These are phyloP conservation scores for Ammodytes marinus DNA, from an alignment of 2,113 vertebrate species.

Conservation along the genomic window DNA sequence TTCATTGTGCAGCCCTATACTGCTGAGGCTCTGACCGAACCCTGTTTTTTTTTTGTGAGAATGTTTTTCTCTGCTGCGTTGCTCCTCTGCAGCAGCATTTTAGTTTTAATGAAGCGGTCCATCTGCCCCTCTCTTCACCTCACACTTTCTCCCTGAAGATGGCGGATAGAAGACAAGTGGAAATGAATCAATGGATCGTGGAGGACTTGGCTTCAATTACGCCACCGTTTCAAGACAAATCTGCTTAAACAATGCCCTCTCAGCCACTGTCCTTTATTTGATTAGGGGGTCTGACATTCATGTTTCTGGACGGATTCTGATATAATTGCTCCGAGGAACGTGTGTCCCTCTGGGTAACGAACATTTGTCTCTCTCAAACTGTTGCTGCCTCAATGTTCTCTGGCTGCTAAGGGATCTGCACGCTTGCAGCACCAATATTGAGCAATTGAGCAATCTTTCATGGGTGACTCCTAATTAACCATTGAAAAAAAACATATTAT, in stretches of 20 bases:
- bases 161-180: background rate
- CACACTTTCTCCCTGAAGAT: background rate
- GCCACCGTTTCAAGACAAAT: slow-evolving; percentile 38
- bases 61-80: slow-evolving; percentile 17
- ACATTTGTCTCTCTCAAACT: slow-evolving; percentile 42
- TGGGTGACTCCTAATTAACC: slow-evolving; percentile 25
- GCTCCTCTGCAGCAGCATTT: slow-evolving; percentile 38
- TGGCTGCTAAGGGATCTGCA: slow-evolving; percentile 24
- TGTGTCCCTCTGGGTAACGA: slow-evolving; percentile 22
- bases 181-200: slow-evolving; percentile 28
- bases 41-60: slow-evolving; percentile 9
- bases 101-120: slow-evolving; percentile 52
- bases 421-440: background rate
- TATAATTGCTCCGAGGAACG: slow-evolving; percentile 47
- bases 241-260: slow-evolving; percentile 22
- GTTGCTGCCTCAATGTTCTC: slow-evolving; percentile 43
- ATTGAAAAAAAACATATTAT: slow-evolving; percentile 7
- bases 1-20: background rate
- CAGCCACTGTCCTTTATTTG: slow-evolving; percentile 30
- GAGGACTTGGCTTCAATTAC: slow-evolving; percentile 46
- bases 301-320: slow-evolving; percentile 31
- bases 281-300: slow-evolving; percentile 44
- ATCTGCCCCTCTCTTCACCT: background rate
- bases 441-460: slow-evolving; percentile 33
- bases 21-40: slow-evolving; percentile 33